Percentiles rank a stretch among this genome's conserved stretches.
These are phyloP conservation scores for Lepus americanus DNA, from an alignment of 2,113 vertebrate species.

Conservation along the genomic window DNA sequence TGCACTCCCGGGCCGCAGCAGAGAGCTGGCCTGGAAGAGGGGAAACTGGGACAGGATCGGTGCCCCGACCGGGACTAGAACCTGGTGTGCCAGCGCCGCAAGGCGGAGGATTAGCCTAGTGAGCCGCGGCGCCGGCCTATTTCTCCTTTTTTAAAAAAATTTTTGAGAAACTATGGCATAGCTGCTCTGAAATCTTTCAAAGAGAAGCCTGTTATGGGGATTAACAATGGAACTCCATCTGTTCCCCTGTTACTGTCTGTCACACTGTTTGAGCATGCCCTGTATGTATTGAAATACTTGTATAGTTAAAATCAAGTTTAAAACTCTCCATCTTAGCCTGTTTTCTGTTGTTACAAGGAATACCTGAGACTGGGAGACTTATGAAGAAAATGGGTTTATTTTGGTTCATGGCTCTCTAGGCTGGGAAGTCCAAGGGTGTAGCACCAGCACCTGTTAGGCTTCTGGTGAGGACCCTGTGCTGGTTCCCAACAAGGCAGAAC, in stretches of 20 bases:
- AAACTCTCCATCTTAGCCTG: not conserved
- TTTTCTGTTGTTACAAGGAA: not conserved
- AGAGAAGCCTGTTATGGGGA: not conserved
- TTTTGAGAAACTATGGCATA: not conserved
- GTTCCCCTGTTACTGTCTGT: not conserved
- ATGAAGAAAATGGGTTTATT: not conserved
- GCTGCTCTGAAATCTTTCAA: conserved; percentile 38
- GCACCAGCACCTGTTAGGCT: not conserved
- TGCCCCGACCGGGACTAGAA: too few species aligned
- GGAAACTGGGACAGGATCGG: too few species aligned
- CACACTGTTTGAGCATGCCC: not conserved
- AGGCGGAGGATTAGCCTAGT: too few species aligned
- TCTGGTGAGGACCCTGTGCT: not conserved
- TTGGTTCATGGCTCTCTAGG: not conserved
- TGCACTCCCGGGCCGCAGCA: too few species aligned
- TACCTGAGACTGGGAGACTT: too few species aligned
- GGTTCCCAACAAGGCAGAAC: not conserved
- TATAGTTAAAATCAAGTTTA: not conserved
- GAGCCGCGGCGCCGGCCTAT: too few species aligned
- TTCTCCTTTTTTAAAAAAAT: too few species aligned
- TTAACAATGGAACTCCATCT: not conserved
- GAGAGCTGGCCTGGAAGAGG: too few species aligned
- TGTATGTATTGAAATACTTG: not conserved
- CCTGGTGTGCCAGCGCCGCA: too few species aligned
- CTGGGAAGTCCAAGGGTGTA: not conserved